Evolutionary conservation across 2,888 invertebrate species (phyloP), one percentile per base, ranked within the genome.

Genomic region (Adelognathus sp.): DNA sequence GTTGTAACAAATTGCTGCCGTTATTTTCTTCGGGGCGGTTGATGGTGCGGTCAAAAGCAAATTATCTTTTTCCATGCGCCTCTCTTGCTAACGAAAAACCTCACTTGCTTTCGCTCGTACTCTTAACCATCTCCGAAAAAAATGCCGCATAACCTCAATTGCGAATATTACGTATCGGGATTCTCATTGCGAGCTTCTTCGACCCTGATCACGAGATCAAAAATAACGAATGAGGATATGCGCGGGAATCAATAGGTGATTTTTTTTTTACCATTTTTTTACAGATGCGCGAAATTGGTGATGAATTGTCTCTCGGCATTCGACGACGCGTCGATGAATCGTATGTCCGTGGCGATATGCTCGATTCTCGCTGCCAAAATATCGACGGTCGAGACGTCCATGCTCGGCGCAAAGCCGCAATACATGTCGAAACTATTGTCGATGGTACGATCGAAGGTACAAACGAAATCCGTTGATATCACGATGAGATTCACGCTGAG

Each of bases 311-410:
- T 96, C 72, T 95, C 95, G 85, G 91, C 93, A 9, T 95, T 95
- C 87, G 94, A 95, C 58, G 95, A 96, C 86, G 91, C 93, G 3
- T 94, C 94, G 58, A 95, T 95, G 94, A 95, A 94, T 86, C 92
- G 95, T 69, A 96, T 96, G 95, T 95, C 95, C 21, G 96, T 96
- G n/a, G 96, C 96, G 0, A 96, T 96, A 79, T 95, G 95, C 86
- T 95, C 95, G 76, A 96, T 96, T 81, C 92, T 96, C 29, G 93
- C 91, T 52, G 93, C 93, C 6, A 92, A 94, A 91, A 94, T 95
- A 75, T 94, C 95, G 2, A 95, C 95, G 0, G 92, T 92, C 27
- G 94, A 95, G 90, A 95, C 95, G 0, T 94, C 95, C 0, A 92
- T 93, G 86, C 90, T 96, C 36, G 95, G 95, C 14, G 93, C 95